phyloP scores from a whole-genome alignment of 2,888 invertebrate species.

The Coelogynopora nodosa region DNA sequence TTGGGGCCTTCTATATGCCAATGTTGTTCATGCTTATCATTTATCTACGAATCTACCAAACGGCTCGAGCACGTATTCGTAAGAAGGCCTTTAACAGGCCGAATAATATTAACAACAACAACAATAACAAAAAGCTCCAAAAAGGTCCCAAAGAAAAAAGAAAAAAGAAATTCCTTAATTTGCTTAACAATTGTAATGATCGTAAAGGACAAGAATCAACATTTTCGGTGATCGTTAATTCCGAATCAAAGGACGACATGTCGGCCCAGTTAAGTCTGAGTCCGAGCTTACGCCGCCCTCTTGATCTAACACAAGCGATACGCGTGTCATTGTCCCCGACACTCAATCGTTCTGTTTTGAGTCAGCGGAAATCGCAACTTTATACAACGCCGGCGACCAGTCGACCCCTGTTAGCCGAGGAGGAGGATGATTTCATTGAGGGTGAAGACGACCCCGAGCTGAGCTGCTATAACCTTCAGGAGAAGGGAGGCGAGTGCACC shows the following conservation, averaged over 20 bases:
- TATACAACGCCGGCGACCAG: not conserved
- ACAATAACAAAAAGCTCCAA: not conserved
- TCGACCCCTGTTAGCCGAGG: not conserved
- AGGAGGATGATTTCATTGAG: not conserved
- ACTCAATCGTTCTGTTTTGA: not conserved
- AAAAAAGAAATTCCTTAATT: not conserved
- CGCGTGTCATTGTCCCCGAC: not conserved
- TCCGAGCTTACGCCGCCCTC: not conserved
- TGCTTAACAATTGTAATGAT: not conserved
- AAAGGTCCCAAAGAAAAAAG: not conserved
- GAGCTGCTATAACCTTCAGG: not conserved
- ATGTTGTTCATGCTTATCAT: slow-evolving; percentile 85
- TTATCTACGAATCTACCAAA: slow-evolving; percentile 93
- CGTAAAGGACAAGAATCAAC: not conserved
- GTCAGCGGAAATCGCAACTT: not conserved
- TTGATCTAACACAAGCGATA: not conserved
- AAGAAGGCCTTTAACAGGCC: slow-evolving; percentile 17
- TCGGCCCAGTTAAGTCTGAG: not conserved
- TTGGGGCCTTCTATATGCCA: slow-evolving; percentile 94
- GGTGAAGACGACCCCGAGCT: not conserved
- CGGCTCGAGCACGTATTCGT: slow-evolving; percentile 79
- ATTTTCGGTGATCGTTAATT: not conserved
- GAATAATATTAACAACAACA: no score
- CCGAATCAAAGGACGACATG: not conserved
- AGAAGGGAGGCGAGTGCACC: no score